Base-by-base conservation (phyloP, 2,888 invertebrate species). In the Pseudococcus viburni region DNA sequence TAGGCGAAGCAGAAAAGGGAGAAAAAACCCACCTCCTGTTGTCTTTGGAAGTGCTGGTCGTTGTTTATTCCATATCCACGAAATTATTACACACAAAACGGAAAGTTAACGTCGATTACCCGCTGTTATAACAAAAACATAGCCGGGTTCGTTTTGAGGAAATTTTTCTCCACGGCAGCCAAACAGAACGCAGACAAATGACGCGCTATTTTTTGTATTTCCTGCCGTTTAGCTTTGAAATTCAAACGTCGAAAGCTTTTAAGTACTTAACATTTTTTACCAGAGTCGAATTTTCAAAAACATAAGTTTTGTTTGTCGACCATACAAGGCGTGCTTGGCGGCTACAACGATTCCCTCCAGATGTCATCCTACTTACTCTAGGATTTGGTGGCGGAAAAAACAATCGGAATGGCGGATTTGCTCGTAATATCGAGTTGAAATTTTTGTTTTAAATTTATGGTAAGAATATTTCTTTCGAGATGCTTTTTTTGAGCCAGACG, bases 101-200 rank as follows among this genome's bases (percentile, higher is more conserved):
- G 39, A 77, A 77, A 77, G 77, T 77, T 77, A 77, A 85, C 85
- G 85, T 55, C 55, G 85, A 59, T 85, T 85, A 85, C 85, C 85
- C 85, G 85, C 85, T 85, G 85, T 85, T 85, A 68, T 12, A 84
- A 85, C 51, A 51, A 85, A 85, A 85, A 85, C 85, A 85, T 48
- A 59, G 77, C 26, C 77, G 1, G 26, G 42, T 77, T 33, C 39
- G 42, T 33, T 77, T 42, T 39, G 39, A n/a, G 26, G 17, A 77
- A 77, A 77, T 39, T 77, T 77, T 77, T 77, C 77, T 77, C 15
- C 42, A 8, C 77, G 39, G n/a, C 42, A 26, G 39, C 77, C 77
- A 42, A 77, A 77, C 33, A 42, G 73, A 77, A 77, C 77, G 33
- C n/a, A 33, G 77, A 68, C 68, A 68, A 68, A 68, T 68, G 26